Percentiles rank a stretch among this genome's conserved stretches.
Conservation (phyloP, 92 coral and sea anemone species). For the Phenganax marumi region DNA sequence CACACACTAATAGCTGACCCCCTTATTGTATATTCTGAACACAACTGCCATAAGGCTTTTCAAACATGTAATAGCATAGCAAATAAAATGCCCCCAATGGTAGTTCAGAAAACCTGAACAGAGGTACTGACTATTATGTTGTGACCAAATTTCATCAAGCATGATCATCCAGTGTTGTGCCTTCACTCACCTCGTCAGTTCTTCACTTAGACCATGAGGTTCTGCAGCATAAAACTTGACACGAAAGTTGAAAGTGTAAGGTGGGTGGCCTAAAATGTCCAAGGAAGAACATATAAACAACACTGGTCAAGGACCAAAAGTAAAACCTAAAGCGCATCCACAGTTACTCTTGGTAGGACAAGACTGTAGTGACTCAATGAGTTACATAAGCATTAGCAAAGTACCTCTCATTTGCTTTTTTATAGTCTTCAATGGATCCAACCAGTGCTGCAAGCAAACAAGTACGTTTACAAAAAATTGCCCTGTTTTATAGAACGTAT, state of each 20-base stretch:
- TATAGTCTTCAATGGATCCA: constrained; percentile 86
- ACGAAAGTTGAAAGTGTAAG: constrained; percentile 85
- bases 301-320: not conserved
- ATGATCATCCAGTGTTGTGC: not conserved
- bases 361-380: not conserved
- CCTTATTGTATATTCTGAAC: too few relatives aligned
- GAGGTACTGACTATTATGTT: too few relatives aligned
- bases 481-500: not conserved
- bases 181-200: constrained; percentile 72
- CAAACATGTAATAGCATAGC: too few relatives aligned
- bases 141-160: not conserved
- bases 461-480: not conserved
- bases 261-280: constrained; percentile 75
- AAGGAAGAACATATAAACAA: not conserved
- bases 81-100: too few relatives aligned
- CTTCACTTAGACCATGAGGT: constrained; percentile 90
- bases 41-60: too few relatives aligned
- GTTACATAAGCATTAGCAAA: not conserved
- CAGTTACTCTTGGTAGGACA: not conserved
- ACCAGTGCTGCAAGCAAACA: constrained; percentile 76
- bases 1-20: too few relatives aligned
- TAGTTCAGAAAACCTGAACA: too few relatives aligned
- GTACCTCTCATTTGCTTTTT: constrained; percentile 97
- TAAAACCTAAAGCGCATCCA: not conserved
- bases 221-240: constrained; percentile 99